phyloP scores from a whole-genome alignment of 2,113 vertebrate species.

The Morone chrysops region DNA sequence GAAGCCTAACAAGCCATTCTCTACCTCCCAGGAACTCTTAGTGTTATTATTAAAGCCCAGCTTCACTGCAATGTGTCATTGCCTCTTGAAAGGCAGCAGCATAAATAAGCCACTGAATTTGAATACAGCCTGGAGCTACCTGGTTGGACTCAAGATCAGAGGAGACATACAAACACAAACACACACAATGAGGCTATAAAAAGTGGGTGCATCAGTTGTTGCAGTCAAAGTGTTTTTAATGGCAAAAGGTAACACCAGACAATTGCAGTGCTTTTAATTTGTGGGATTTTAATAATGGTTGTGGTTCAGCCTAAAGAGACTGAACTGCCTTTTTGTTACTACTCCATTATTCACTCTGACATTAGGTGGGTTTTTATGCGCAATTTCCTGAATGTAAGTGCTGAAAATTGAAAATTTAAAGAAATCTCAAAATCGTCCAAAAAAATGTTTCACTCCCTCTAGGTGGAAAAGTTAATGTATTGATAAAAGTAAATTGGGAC shows the following conservation, averaged over 20 bases:
- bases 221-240: neutral
- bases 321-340: neutral
- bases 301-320: neutral
- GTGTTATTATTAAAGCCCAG: constrained; percentile 46
- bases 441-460: too few relatives aligned
- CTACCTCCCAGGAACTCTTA: constrained; percentile 11
- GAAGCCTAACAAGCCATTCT: constrained; percentile 9
- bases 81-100: constrained; percentile 6
- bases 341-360: neutral
- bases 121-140: constrained; percentile 34
- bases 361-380: too few relatives aligned
- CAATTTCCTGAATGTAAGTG: too few relatives aligned
- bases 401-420: too few relatives aligned
- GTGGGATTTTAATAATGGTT: neutral
- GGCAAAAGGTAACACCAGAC: neutral
- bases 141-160: constrained; percentile 17
- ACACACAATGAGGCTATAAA: neutral
- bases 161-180: neutral
- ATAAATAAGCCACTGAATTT: constrained; percentile 25
- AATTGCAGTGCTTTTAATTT: neutral
- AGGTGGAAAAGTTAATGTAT: too few relatives aligned
- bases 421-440: too few relatives aligned
- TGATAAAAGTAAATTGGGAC: too few relatives aligned
- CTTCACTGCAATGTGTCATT: constrained; percentile 20
- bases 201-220: neutral